These are phyloP conservation scores for Erebia epiphron DNA, from an alignment of 2,888 invertebrate genomes.

Conservation along the genomic window DNA sequence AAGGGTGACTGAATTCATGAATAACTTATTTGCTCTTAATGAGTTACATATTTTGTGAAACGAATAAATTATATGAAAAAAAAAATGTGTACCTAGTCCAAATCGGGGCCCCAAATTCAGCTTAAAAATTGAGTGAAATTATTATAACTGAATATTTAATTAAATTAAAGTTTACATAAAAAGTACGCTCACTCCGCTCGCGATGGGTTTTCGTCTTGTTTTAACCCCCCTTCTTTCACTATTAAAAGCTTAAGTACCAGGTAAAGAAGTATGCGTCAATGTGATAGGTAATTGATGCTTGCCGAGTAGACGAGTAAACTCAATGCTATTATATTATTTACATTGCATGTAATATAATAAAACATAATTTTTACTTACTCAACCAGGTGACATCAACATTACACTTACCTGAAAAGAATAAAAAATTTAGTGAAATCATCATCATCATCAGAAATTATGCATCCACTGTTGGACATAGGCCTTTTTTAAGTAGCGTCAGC, in stretches of 20 bases:
- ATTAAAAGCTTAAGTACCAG: too few relatives aligned
- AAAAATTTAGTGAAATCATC: too few relatives aligned
- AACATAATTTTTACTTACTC: conserved; percentile 9
- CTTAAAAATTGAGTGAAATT: too few relatives aligned
- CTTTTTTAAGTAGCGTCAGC: too few relatives aligned
- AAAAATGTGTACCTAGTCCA: neutral
- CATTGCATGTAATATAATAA: neutral
- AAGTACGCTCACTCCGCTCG: too few relatives aligned
- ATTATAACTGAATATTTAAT: too few relatives aligned
- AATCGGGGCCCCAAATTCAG: too few relatives aligned
- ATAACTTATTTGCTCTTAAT: neutral
- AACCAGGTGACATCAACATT: conserved; percentile 12
- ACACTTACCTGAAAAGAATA: conserved; percentile 13
- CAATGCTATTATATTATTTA: neutral
- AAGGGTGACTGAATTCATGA: conserved; percentile 14
- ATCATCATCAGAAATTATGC: too few relatives aligned
- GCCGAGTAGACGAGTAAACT: neutral
- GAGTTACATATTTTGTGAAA: too few relatives aligned
- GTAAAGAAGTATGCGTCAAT: too few relatives aligned
- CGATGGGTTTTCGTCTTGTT: neutral
- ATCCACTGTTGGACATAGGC: too few relatives aligned
- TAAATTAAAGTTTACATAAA: too few relatives aligned
- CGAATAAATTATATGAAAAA: neutral
- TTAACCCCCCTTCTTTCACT: neutral
- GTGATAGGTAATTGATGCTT: neutral